Evolutionary conservation across 2,888 invertebrate species (phyloP).

Genomic region (Tinea pellionella): DNA sequence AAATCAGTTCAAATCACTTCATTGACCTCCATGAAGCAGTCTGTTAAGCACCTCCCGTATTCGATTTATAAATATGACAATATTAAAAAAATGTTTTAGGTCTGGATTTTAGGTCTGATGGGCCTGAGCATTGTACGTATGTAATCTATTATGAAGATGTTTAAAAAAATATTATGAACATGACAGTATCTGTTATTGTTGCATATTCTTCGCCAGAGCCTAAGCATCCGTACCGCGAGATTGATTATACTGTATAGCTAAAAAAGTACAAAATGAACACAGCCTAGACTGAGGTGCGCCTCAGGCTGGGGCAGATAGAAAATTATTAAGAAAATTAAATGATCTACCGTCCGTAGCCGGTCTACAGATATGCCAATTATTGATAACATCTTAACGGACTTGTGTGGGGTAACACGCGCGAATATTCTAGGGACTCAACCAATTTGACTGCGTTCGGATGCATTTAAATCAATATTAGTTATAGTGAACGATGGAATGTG

Average conservation of each 20-base stretch:
- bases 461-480: conserved; percentile 7
- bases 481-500: not conserved
- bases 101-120: no score
- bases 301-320: conserved; percentile 53
- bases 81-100: no score
- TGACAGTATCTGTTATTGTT: not conserved
- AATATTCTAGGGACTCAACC: not conserved
- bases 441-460: conserved; percentile 2
- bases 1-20: no score
- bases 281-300: conserved; percentile 42
- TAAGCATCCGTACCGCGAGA: conserved; percentile 45
- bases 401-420: conserved; percentile 19
- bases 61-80: no score
- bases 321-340: conserved; percentile 70
- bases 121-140: no score
- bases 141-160: no score
- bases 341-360: conserved; percentile 52
- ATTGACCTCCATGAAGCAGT: no score
- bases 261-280: conserved; percentile 51
- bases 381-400: conserved; percentile 48
- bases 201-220: conserved; percentile 24
- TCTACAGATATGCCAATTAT: conserved; percentile 65
- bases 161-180: not conserved
- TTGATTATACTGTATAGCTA: conserved; percentile 56
- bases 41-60: no score